Percentiles rank a stretch among this genome's conserved stretches.
Evolutionary conservation across 2,888 invertebrate genomes (phyloP).

Genomic region (Clusia tigrina): DNA sequence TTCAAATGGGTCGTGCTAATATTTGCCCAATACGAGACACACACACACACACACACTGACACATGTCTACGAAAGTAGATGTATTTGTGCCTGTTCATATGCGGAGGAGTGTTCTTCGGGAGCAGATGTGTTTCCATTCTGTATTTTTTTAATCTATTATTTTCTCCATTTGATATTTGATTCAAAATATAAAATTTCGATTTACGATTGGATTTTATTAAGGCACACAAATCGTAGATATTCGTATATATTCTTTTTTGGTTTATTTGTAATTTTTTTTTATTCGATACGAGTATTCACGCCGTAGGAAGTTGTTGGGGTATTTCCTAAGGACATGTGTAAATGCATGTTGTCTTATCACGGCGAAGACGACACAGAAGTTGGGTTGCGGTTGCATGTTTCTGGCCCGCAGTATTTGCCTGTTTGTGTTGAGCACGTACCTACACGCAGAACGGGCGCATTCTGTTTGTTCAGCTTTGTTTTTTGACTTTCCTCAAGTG

Average conservation of each 20-base stretch:
- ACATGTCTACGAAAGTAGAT: not conserved
- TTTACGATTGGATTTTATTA: not conserved
- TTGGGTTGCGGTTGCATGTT: not conserved
- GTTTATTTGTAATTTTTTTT: too few relatives aligned
- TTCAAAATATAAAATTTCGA: too few relatives aligned
- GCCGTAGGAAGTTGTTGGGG: not conserved
- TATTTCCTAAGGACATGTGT: not conserved
- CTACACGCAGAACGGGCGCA: too few relatives aligned
- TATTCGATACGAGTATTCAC: too few relatives aligned
- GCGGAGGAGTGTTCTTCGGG: slow-evolving; percentile 2
- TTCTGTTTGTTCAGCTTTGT: slow-evolving; percentile 7
- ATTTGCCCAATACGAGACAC: slow-evolving; percentile 1
- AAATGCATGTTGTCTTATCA: not conserved
- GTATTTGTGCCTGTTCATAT: not conserved
- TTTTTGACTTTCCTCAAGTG: not conserved
- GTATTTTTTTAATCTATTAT: too few relatives aligned
- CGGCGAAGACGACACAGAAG: not conserved
- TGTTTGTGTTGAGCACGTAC: not conserved
- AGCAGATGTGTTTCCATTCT: not conserved
- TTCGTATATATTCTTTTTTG: not conserved
- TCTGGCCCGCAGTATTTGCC: not conserved
- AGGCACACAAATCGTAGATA: not conserved
- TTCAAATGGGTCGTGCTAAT: slow-evolving; percentile 16
- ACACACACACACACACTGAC: slow-evolving; percentile 6
- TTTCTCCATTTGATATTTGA: not conserved